Evolutionary conservation across 2,888 invertebrate genomes (phyloP).

Genomic region (Hypomecis atomaria): DNA sequence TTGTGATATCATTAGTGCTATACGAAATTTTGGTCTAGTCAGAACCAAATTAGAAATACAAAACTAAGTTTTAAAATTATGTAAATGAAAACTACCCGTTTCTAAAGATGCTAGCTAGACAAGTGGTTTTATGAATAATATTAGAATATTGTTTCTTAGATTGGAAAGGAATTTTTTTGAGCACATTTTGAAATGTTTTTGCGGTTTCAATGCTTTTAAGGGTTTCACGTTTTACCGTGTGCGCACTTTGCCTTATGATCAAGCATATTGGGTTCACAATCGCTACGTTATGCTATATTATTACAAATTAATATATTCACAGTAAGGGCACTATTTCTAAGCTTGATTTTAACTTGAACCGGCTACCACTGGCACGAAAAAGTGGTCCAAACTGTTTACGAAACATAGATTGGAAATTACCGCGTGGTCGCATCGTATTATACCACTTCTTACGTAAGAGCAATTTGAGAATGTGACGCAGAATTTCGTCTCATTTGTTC

Average conservation of each 20-base stretch:
- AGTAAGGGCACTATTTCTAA: slow-evolving; percentile 14
- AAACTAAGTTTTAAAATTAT: too few species aligned
- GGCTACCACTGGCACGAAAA: slow-evolving; percentile 5
- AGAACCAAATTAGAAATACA: too few species aligned
- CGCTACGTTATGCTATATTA: slow-evolving; percentile 1
- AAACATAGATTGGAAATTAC: slow-evolving; percentile 1
- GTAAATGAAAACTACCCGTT: too few species aligned
- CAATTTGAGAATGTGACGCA: slow-evolving; percentile 1
- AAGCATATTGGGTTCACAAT: slow-evolving; percentile 19
- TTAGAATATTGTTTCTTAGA: too few species aligned
- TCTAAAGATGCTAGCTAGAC: too few species aligned
- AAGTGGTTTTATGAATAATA: too few species aligned
- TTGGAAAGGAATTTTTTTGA: too few species aligned
- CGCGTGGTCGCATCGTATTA: not conserved
- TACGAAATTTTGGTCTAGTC: too few species aligned
- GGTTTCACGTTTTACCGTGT: slow-evolving; percentile 32
- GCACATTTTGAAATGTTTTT: not conserved
- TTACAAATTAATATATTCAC: not conserved
- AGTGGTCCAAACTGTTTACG: slow-evolving; percentile 5
- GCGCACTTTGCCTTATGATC: slow-evolving; percentile 27
- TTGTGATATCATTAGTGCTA: too few species aligned
- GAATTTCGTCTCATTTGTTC: slow-evolving; percentile 9
- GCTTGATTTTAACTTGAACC: not conserved
- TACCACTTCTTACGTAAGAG: slow-evolving; percentile 7
- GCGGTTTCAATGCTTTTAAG: slow-evolving; percentile 12